Percentiles rank a stretch among this genome's conserved stretches.
Conservation (phyloP, 2,888 invertebrate species). For the Limnephilus marmoratus region DNA sequence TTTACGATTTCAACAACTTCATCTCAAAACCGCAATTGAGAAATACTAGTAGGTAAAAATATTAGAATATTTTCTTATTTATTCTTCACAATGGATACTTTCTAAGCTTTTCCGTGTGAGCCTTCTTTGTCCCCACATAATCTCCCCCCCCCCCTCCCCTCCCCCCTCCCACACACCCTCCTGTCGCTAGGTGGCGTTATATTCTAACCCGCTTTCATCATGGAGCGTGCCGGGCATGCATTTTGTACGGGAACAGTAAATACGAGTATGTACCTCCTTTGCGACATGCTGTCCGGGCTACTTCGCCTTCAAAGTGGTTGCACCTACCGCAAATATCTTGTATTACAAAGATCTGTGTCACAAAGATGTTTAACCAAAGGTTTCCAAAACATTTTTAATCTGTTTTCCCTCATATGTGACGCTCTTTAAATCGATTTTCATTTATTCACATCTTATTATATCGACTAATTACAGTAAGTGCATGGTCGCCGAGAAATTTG, state of each 20-base stretch:
- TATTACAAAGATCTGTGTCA: not conserved
- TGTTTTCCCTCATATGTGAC: not conserved
- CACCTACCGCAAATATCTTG: not conserved
- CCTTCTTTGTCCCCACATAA: conserved; percentile 9
- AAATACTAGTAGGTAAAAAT: not conserved
- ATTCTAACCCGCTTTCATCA: conserved; percentile 12
- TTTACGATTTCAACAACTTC: too few relatives aligned
- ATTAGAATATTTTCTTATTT: not conserved
- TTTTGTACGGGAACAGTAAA: not conserved
- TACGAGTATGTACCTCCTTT: not conserved
- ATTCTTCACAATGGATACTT: not conserved
- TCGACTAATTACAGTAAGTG: too few relatives aligned
- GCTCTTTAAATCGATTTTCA: not conserved
- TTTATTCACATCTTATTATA: too few relatives aligned
- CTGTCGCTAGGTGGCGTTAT: not conserved
- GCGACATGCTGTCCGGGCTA: not conserved
- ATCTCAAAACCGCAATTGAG: not conserved
- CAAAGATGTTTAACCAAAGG: not conserved
- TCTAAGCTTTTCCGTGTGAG: not conserved
- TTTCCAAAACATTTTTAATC: not conserved
- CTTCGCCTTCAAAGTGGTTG: not conserved
- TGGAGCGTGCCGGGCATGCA: conserved; percentile 19
- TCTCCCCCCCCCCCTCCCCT: not conserved
- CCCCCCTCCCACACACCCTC: not conserved
- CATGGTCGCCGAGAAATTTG: too few relatives aligned